Base-by-base conservation (phyloP, 1,140 invertebrate species). In the Bombus turneri region DNA sequence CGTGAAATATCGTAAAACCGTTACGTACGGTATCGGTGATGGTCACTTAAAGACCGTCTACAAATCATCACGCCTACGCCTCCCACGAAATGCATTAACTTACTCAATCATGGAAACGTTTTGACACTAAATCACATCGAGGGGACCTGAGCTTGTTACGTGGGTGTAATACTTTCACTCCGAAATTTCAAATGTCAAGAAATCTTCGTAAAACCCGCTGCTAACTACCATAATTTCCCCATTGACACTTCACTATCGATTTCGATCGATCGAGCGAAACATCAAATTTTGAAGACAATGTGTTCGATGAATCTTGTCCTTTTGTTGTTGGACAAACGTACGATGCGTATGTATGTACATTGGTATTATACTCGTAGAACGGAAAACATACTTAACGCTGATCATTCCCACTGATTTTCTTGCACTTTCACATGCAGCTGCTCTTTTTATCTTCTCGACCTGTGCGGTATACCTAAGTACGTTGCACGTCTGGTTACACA, bases 51-150 rank as follows among this genome's bases (percentile, higher is more conserved):
- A 84, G 69, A 47, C n/a, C 66, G 39, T 75, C 66, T 37, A 78
- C 81, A 87, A 87, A 84, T 83, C 81, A 86, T 78, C 68, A 62
- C 75, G 62, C 86, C 86, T 69, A 87, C 86, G 82, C 86, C 82
- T 87, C 82, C 81, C 86, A 87, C 81, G 75, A 87, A 43, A 79
- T 57, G 59, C 86, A 87, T 87, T 74, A 84, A 87, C 86, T 87
- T 87, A 87, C 82, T 87, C 86, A 79, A 87, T 87, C 74, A 84
- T 87, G 86, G 86, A 87, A 87, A 84, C 57, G 75, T 73, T 87
- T 87, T 75, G 86, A 84, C 69, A n/a, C 57, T 84, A 85, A 87
- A 77, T 87, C 82, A 87, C 85, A 64, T 31, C 3, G 39, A 53
- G 39, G 6, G 80, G 59, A 69, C 39, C 43, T 3, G 68, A 43